These are phyloP conservation scores for Brachystomella parvula DNA, from an alignment of 1,140 invertebrate species.

Conservation along the genomic window DNA sequence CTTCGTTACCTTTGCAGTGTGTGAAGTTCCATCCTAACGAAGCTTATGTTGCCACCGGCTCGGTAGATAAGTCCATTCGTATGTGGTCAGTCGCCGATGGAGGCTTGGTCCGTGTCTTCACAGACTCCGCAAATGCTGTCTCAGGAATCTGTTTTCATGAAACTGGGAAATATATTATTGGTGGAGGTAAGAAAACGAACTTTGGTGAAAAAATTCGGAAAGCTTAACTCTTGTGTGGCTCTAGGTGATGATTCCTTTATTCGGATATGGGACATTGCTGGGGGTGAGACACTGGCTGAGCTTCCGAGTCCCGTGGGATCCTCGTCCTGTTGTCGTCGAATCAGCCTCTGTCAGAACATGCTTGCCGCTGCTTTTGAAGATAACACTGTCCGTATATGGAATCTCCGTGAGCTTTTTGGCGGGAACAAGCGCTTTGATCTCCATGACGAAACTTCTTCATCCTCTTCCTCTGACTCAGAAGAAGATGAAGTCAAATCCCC, in stretches of 20 bases:
- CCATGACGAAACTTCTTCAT: background rate
- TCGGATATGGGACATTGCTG: conserved; percentile 60
- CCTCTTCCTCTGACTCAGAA: background rate
- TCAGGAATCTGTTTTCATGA: conserved; percentile 59
- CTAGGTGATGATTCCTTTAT: conserved; percentile 56
- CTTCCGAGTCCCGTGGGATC: conserved; percentile 54
- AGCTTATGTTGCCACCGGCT: conserved; percentile 68
- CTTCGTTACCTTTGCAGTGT: conserved; percentile 46
- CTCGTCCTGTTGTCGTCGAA: conserved; percentile 44
- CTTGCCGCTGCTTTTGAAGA: conserved; percentile 56
- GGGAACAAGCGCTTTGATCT: background rate
- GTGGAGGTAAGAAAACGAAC: conserved; percentile 48
- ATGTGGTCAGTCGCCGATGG: conserved; percentile 62
- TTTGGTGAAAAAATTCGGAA: background rate
- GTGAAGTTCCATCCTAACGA: conserved; percentile 76
- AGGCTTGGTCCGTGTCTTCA: conserved; percentile 52
- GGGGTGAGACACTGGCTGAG: conserved; percentile 53
- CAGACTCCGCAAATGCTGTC: conserved; percentile 54
- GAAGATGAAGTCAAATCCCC: background rate
- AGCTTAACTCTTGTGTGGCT: conserved; percentile 22
- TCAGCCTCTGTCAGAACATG: conserved; percentile 53
- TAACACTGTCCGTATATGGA: conserved; percentile 54
- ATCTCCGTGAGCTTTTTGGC: conserved; percentile 39
- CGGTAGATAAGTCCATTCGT: conserved; percentile 64
- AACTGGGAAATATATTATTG: conserved; percentile 59